phyloP scores from a whole-genome alignment of 2,888 invertebrate species.

The Petrolisthes manimaculis region DNA sequence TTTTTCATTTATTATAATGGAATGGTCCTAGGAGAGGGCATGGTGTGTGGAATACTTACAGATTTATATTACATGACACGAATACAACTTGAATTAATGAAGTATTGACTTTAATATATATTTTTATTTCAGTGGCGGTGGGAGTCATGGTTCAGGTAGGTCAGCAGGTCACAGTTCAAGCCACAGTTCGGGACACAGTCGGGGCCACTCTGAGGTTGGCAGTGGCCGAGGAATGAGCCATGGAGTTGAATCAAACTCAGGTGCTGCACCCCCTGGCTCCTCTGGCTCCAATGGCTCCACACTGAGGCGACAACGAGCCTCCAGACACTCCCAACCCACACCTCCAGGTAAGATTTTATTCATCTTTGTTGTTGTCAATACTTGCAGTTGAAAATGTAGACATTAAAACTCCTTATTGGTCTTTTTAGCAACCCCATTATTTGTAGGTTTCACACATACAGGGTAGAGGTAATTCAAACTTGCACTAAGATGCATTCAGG shows the following conservation, averaged over 20 bases:
- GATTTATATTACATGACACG: background rate
- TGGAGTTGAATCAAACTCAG: constrained; percentile 17
- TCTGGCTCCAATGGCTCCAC: constrained; percentile 65
- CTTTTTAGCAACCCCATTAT: too few species aligned
- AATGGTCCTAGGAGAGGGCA: too few species aligned
- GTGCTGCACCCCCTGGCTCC: constrained; percentile 11
- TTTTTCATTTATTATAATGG: too few species aligned
- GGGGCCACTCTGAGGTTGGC: constrained; percentile 50
- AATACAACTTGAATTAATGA: background rate
- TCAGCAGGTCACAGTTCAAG: constrained; percentile 54
- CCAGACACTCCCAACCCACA: constrained; percentile 40
- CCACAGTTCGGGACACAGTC: constrained; percentile 51
- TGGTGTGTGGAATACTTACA: too few species aligned
- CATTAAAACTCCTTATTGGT: too few species aligned
- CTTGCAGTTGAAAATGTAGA: too few species aligned
- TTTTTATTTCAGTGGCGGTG: constrained; percentile 39
- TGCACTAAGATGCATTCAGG: too few species aligned
- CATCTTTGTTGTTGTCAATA: too few species aligned
- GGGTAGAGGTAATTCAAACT: too few species aligned
- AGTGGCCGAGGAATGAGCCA: constrained; percentile 36
- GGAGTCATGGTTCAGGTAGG: constrained; percentile 51
- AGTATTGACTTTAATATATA: background rate
- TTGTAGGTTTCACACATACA: too few species aligned
- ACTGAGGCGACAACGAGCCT: constrained; percentile 45
- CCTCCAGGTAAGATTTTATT: constrained; percentile 28